phyloP scores from a whole-genome alignment of 2,797 vertebrate species.

The Microcaecilia unicolor region DNA sequence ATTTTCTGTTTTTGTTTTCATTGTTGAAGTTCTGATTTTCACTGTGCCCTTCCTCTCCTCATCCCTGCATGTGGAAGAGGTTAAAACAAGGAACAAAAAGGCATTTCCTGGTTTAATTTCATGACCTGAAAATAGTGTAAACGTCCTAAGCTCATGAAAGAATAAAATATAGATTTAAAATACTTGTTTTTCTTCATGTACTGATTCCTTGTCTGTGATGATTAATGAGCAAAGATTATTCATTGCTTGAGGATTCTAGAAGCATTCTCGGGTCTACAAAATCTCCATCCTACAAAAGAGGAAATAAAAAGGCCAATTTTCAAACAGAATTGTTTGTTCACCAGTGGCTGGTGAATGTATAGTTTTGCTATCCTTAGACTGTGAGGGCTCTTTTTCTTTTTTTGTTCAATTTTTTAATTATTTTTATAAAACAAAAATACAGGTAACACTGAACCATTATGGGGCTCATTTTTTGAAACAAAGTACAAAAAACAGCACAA shows the following conservation, averaged over 20 bases:
- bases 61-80: conserved; percentile 29
- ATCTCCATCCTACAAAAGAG: background rate
- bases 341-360: too few relatives aligned
- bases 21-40: conserved; percentile 50
- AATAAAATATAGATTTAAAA: conserved; percentile 59
- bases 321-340: too few relatives aligned
- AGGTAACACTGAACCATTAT: too few relatives aligned
- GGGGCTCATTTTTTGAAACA: too few relatives aligned
- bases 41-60: conserved; percentile 28
- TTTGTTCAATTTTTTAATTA: too few relatives aligned
- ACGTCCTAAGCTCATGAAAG: conserved; percentile 47
- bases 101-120: conserved; percentile 46
- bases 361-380: too few relatives aligned
- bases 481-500: too few relatives aligned
- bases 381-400: too few relatives aligned
- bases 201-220: too few relatives aligned
- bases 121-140: conserved; percentile 53
- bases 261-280: background rate
- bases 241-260: background rate
- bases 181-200: conserved; percentile 1
- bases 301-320: too few relatives aligned
- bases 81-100: conserved; percentile 20
- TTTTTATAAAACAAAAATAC: too few relatives aligned
- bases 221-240: too few relatives aligned
- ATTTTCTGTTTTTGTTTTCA: conserved; percentile 41